These are phyloP conservation scores for Taphrorychus bicolor DNA, from an alignment of 2,888 invertebrate genomes.

Conservation along the genomic window DNA sequence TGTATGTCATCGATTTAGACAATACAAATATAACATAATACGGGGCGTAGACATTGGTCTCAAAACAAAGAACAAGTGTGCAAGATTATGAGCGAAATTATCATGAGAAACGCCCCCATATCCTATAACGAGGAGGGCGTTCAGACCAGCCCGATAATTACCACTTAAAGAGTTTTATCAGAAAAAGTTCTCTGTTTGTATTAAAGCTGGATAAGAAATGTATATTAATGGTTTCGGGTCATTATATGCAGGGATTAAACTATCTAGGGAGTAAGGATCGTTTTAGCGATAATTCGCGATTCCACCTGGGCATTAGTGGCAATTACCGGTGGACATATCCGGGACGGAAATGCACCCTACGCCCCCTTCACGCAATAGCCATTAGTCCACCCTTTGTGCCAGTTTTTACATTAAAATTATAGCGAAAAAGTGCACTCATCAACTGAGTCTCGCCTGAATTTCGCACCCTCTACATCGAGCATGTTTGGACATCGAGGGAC, in stretches of 20 bases:
- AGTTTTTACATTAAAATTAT: constrained; percentile 5
- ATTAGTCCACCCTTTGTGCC: constrained; percentile 5
- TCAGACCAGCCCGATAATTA: not conserved
- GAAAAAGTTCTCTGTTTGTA: not conserved
- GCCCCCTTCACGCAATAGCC: constrained; percentile 45
- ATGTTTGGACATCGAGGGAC: too few relatives aligned
- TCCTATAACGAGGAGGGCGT: constrained; percentile 4
- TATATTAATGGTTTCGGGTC: not conserved
- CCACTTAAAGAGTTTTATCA: not conserved
- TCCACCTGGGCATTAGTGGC: constrained; percentile 58
- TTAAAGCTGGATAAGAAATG: not conserved
- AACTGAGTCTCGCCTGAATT: not conserved
- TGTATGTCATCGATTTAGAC: constrained; percentile 9
- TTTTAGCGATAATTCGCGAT: constrained; percentile 34
- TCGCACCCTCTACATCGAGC: not conserved
- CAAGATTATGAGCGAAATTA: not conserved
- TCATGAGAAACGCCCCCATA: constrained; percentile 8
- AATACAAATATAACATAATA: constrained; percentile 9
- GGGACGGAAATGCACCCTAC: constrained; percentile 58
- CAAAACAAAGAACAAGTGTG: constrained; percentile 25
- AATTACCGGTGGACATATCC: constrained; percentile 61
- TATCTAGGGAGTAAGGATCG: constrained; percentile 16
- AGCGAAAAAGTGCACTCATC: not conserved
- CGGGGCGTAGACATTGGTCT: constrained; percentile 18
- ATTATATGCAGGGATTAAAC: not conserved